Evolutionary conservation across 2,797 vertebrate species (phyloP), one percentile per base, ranked within the genome.

Genomic region (Acanthopagrus latus): DNA sequence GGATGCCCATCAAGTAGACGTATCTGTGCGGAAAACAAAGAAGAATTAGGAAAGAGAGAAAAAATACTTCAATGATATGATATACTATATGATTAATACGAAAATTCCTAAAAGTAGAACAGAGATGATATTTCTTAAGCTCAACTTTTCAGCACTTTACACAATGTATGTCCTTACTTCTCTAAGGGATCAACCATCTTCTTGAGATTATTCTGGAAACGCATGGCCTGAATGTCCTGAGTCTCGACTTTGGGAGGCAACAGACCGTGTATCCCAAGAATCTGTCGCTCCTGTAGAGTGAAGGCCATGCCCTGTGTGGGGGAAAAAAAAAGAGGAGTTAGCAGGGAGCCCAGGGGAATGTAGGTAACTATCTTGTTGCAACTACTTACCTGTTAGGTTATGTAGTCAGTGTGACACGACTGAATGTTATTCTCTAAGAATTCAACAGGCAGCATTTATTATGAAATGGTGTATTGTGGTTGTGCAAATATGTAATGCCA

Each of bases 1-100:
- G 98, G 76, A 99, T 97, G 50, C 98, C 98, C 98, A 99, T 99
- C 54, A 99, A 93, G 72, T 99, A 99, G 87, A 99, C 95, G 50
- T 99, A 99, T 84, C 98, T 99, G 89, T 2, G 83, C 59, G 71
- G n/a, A 64, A 64, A 67, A 38, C 1, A 9, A 67, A 1, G n/a
- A 25, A 23, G 43, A 20, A 23, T 11, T 1, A 38, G 17, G 21
- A 9, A 43, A 18, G 29, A 21, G 60, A 4, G 25, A 55, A 1
- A 6, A 6, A 25, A 52, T 43, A 27, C 23, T 56, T 52, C 29
- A 16, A 25, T 29, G 0, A 8, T 20, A 56, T 46, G 10, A 18
- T 17, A 23, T 59, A 6, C 47, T 13, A 20, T 43, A 25, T 47
- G 0, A 54, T 72, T 41, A 41, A n/a, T 13, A 27, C 55, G 3